Base-by-base conservation (phyloP, 2,797 vertebrate species). In the Coracias cyanogaster region DNA sequence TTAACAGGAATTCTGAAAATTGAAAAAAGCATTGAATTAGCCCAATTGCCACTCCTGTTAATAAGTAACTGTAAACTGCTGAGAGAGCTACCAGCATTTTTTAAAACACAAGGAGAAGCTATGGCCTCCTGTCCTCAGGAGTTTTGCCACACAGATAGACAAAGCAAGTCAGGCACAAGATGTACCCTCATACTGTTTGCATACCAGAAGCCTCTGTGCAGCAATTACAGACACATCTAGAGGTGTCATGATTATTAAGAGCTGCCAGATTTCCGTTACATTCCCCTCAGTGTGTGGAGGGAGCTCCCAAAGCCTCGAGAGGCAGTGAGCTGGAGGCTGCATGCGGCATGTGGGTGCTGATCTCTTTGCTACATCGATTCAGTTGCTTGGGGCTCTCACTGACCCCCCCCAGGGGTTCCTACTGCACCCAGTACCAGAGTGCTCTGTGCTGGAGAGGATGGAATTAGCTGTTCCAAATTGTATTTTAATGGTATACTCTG, bases 251-350 rank as follows among this genome's bases (percentile, higher is more conserved):
- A 97, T 96, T 96, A 95, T 90, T 43, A 45, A 77, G 94, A 90
- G 87, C 93, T 97, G 96, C 96, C 97, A 96, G 94, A 0, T 55
- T 88, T 92, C 96, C 93, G 89, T 95, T 96, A 80, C 85, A 89
- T 81, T 91, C 90, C 94, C 92, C 96, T 93, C 15, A 78, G 95
- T 61, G 87, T 43, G 8, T 9, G 78, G 89, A 91, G 74, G 3
- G 15, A 91, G 77, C 64, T 95, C 87, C 93, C 86, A 88, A 31
- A 48, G 86, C 95, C 94, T 87, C 39, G 31, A 82, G 91, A 69
- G 16, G 12, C 25, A 8, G 64, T 22, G 86, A 69, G 84, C 94
- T 84, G 90, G 79, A 64, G 74, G 35, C 54, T 81, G 71, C 25
- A 6, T n/a, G 71, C 78, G 54, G 77, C 45, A 24, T 54, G 60